Evolutionary conservation across 2,888 invertebrate species (phyloP), one percentile per base, ranked within the genome.

Genomic region (Drosophila kambysellisi): DNA sequence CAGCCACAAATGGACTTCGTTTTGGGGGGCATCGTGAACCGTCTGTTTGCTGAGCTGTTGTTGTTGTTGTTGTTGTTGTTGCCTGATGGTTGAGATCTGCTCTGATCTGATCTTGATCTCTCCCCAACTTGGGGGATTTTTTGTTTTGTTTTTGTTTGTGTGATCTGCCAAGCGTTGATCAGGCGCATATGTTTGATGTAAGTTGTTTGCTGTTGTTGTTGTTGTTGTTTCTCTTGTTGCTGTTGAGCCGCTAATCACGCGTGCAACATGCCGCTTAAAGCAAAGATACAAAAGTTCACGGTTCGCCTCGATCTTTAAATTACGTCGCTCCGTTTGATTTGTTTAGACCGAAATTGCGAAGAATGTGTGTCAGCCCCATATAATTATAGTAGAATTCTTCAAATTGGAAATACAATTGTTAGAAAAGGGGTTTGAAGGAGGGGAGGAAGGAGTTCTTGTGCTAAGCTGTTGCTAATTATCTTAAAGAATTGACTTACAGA

Each of bases 131-230:
- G 46, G 15, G 20, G 46, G 25, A 46, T 56, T 52, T 54, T 12
- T 25, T 2, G 25, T 25, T 25, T 25, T 25, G 25, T 25, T 25
- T 25, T 15, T 71, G 53, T 76, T 60, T 74, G 70, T 64, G 66
- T 74, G 77, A 74, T 78, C 68, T 71, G 68, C 60, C 61, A 66
- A 74, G 67, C 79, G 74, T 68, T 66, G 84, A 73, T 72, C 82
- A 76, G 87, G 87, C 87, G 87, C 85, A 86, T 86, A 85, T 87
- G 85, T 87, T 87, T 86, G 85, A 86, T 87, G 80, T 77, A 74
- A 76, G 64, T 62, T 65, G 68, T 61, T 74, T 60, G 63, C 51
- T n/a, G 50, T 70, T 54, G 57, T 54, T 66, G 61, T 61, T 43
- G 65, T 37, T 65, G 60, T 43, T 53, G 43, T 20, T 46, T 7